These are phyloP conservation scores for Chiridota heheva DNA, from an alignment of 35 echinoderm and acorn worm genomes.

Conservation along the genomic window DNA sequence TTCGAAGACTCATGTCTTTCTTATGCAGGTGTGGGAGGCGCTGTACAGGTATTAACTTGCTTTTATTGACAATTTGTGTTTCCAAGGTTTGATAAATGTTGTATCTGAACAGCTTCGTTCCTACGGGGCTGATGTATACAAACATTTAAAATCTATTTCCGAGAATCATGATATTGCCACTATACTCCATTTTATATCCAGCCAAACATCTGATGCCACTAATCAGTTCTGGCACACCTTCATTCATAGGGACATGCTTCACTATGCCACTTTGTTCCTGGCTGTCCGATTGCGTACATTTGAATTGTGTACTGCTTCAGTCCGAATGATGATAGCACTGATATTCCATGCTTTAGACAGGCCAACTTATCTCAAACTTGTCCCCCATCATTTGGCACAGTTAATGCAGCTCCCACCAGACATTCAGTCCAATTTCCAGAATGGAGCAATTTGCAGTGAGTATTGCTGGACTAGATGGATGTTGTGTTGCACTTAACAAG, in stretches of 20 bases:
- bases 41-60: conserved; percentile 9
- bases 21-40: conserved; percentile 48
- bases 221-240: conserved; percentile 46
- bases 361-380: conserved; percentile 33
- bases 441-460: conserved; percentile 24
- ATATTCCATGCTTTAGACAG: conserved; percentile 63
- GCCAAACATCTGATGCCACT: background rate
- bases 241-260: conserved; percentile 44
- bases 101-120: background rate
- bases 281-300: conserved; percentile 22
- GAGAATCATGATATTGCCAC: background rate
- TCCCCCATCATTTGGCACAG: conserved; percentile 38
- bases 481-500: conserved; percentile 17
- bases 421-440: no score
- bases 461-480: conserved; percentile 5
- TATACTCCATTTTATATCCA: background rate
- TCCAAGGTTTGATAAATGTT: background rate
- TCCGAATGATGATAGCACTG: conserved; percentile 20
- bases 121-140: background rate
- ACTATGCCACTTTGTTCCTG: conserved; percentile 37
- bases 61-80: conserved; percentile 12
- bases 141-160: background rate
- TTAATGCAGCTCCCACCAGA: conserved; percentile 21
- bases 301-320: conserved; percentile 21
- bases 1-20: conserved; percentile 31